Base-by-base conservation (phyloP, 2,113 vertebrate species). In the Actinemys pallida region DNA sequence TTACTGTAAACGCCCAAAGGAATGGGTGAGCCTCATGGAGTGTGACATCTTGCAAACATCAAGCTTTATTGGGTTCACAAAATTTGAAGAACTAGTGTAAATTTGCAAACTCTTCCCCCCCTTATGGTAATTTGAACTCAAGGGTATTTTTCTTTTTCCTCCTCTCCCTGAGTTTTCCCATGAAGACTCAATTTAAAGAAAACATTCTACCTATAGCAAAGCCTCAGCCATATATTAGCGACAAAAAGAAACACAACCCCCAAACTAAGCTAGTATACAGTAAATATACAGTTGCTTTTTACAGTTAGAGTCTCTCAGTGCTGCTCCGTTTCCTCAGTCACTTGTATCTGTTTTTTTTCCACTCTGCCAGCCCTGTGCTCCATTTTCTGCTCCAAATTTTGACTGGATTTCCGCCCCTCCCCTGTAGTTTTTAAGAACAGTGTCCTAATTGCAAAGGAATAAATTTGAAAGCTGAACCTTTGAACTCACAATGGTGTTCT, bases 1-100 rank as follows among this genome's bases (percentile, higher is more conserved):
- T 88, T 90, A 53, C 76, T 90, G 50, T 50, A 83, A 89, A 89
- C 88, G 87, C 25, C 1, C 16, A 83, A 87, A 88, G 82, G 92
- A 96, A 87, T 20, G 72, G 39, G 14, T 27, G 69, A 45, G 85
- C 35, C 56, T 16, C 27, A 39, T 86, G 25, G 14, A 87, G 59
- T 49, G 52, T 88, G 59, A 10, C 54, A 3, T 84, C 83, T 90
- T 86, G 86, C 54, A 93, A 86, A 76, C 80, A 93, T 88, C 84
- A 86, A 91, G 27, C 47, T 13, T 81, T 84, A 69, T 76, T 35
- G 25, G 31, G 12, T 87, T 87, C 52, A 49, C 42, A 76, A 49
- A 6, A 2, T 50, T 90, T 52, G 17, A 88, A 88, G 45, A 95
- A 86, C 19, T 84, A 79, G 47, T 17, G 42, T 19, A 42, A 35